phyloP scores from a whole-genome alignment of 2,797 vertebrate species.

The Rhinella marina region DNA sequence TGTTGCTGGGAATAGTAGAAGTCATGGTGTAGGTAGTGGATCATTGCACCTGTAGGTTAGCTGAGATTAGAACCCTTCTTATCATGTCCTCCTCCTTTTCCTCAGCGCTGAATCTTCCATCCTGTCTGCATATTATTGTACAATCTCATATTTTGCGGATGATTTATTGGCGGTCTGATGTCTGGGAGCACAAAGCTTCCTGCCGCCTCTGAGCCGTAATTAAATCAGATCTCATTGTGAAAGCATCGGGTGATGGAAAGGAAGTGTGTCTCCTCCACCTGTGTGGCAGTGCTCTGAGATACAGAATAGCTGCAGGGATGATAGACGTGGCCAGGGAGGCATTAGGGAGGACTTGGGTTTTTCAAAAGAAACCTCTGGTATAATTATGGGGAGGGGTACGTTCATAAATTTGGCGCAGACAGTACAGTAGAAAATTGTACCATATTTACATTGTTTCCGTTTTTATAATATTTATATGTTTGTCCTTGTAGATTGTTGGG shows the following conservation, averaged over 20 bases:
- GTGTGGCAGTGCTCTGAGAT: background rate
- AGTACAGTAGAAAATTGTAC: background rate
- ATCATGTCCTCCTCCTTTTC: background rate
- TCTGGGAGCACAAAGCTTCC: slow-evolving; percentile 26
- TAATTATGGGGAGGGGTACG: background rate
- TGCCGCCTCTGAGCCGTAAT: slow-evolving; percentile 16
- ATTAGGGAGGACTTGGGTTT: background rate
- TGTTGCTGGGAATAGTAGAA: background rate
- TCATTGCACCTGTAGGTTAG: background rate
- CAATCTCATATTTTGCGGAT: slow-evolving; percentile 10
- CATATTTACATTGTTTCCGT: background rate
- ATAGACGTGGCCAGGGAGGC: background rate
- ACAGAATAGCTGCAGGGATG: background rate
- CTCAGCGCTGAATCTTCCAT: background rate
- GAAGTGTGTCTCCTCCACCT: background rate
- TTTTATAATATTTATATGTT: background rate
- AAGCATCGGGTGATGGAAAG: background rate
- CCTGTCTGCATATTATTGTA: background rate
- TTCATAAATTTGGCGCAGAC: no score
- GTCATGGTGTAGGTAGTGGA: background rate
- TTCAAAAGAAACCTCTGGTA: background rate
- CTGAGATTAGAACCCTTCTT: no score
- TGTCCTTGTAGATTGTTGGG: background rate
- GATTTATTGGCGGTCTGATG: slow-evolving; percentile 24
- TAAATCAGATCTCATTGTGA: slow-evolving; percentile 13